These are phyloP conservation scores for Austrolebias charrua DNA, from an alignment of 2,797 vertebrate species.

Conservation along the genomic window DNA sequence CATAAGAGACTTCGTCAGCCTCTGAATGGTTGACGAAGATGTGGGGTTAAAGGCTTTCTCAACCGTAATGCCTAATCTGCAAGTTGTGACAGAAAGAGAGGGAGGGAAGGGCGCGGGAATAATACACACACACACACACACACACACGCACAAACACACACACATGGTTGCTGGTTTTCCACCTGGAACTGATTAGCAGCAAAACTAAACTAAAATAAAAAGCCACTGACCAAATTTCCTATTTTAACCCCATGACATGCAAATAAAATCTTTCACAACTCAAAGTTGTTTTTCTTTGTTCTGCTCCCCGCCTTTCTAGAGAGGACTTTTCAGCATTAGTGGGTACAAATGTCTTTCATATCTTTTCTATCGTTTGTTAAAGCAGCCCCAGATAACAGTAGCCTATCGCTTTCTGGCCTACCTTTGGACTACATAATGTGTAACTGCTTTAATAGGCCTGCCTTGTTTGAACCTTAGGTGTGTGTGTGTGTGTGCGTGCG, in stretches of 20 bases:
- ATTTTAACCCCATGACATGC: constrained; percentile 1
- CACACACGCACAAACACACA: background rate
- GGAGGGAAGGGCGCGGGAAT: constrained; percentile 5
- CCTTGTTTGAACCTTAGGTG: constrained; percentile 10
- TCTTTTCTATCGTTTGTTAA: constrained; percentile 21
- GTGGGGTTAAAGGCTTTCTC: constrained; percentile 60
- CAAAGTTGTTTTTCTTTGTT: background rate
- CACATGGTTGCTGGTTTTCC: constrained; percentile 26
- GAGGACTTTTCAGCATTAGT: constrained; percentile 1
- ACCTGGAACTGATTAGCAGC: constrained; percentile 18
- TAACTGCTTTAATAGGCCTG: constrained; percentile 25
- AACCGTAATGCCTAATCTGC: constrained; percentile 59
- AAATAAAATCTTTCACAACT: background rate
- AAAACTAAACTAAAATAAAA: constrained; percentile 13
- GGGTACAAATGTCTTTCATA: constrained; percentile 3
- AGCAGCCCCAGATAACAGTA: constrained; percentile 27
- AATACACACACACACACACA: constrained; percentile 12
- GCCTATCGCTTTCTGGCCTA: constrained; percentile 13
- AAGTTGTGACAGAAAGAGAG: constrained; percentile 52
- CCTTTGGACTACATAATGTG: constrained; percentile 28
- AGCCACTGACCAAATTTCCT: constrained; percentile 14
- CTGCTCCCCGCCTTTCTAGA: background rate
- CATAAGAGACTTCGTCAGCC: constrained; percentile 56
- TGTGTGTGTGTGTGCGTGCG: constrained; percentile 25
- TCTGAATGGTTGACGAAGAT: constrained; percentile 51